Conservation (phyloP, 2,888 invertebrate genomes). For the Eupelmus urozonus region DNA sequence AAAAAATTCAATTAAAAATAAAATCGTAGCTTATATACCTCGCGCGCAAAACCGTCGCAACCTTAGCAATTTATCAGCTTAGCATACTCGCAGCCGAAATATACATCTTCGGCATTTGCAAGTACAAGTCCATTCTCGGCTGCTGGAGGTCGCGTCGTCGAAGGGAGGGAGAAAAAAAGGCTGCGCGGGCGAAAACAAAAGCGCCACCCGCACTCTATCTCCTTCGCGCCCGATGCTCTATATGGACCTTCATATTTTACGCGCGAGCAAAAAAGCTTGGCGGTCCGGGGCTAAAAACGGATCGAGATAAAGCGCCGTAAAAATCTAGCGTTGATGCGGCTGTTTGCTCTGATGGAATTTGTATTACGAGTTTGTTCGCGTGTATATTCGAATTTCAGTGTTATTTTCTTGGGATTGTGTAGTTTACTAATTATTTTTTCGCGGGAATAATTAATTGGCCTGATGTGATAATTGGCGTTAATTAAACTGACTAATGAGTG, state of each 20-base stretch:
- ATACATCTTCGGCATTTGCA: constrained; percentile 20
- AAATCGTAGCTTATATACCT: no score
- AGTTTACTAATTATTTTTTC: no score
- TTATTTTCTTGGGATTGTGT: no score
- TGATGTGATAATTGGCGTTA: no score
- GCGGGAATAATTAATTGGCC: no score
- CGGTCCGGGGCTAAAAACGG: background rate
- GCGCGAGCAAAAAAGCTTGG: background rate
- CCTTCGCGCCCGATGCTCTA: background rate
- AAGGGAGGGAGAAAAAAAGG: background rate
- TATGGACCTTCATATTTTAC: constrained; percentile 15
- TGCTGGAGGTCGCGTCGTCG: background rate
- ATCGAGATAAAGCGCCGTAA: constrained; percentile 1
- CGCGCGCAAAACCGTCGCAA: background rate
- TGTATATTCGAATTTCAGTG: no score
- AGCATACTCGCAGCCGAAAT: background rate
- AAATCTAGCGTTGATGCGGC: background rate
- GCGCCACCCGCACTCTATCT: constrained; percentile 16
- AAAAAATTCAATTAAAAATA: background rate
- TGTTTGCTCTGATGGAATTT: no score
- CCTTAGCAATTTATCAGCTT: constrained; percentile 17
- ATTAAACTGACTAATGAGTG: no score
- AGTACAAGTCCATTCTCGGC: constrained; percentile 31
- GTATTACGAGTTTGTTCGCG: no score
- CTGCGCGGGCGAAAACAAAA: constrained; percentile 16